phyloP scores from a whole-genome alignment of 1,140 invertebrate species.

The Parapsyche elsis region DNA sequence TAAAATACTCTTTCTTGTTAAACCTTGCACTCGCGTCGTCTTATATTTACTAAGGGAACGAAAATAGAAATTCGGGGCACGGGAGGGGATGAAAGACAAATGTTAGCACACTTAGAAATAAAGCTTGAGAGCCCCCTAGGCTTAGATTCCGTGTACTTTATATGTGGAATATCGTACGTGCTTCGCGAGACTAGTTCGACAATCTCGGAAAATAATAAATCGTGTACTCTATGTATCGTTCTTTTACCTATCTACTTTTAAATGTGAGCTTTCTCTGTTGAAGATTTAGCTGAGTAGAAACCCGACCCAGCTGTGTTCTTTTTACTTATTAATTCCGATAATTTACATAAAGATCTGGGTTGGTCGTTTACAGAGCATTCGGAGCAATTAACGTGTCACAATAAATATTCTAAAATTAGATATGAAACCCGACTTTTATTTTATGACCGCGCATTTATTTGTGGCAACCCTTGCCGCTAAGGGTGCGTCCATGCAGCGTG shows the following conservation, averaged over 20 bases:
- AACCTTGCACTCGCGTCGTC: not conserved
- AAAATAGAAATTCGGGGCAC: not conserved
- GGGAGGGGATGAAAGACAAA: constrained; percentile 23
- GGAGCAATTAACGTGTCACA: constrained; percentile 4
- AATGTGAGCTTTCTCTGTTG: not conserved
- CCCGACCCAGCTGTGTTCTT: not conserved
- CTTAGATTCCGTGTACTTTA: too few species aligned
- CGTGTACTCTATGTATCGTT: too few species aligned
- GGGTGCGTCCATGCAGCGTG: not conserved
- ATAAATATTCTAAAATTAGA: constrained; percentile 47
- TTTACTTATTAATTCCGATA: constrained; percentile 42
- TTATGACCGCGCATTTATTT: constrained; percentile 24
- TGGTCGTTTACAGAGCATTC: not conserved
- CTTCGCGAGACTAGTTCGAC: too few species aligned
- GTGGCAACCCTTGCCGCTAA: constrained; percentile 20
- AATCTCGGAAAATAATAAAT: too few species aligned
- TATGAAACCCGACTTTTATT: constrained; percentile 35
- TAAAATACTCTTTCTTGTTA: constrained; percentile 22
- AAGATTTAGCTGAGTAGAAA: constrained; percentile 32
- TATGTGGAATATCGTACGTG: too few species aligned
- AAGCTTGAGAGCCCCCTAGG: not conserved
- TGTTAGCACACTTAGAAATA: constrained; percentile 22
- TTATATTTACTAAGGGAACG: not conserved
- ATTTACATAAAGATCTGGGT: constrained; percentile 44
- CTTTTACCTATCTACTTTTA: too few species aligned